phyloP scores from a whole-genome alignment of 1,140 invertebrate species.

The Sminthurinus signatus region DNA sequence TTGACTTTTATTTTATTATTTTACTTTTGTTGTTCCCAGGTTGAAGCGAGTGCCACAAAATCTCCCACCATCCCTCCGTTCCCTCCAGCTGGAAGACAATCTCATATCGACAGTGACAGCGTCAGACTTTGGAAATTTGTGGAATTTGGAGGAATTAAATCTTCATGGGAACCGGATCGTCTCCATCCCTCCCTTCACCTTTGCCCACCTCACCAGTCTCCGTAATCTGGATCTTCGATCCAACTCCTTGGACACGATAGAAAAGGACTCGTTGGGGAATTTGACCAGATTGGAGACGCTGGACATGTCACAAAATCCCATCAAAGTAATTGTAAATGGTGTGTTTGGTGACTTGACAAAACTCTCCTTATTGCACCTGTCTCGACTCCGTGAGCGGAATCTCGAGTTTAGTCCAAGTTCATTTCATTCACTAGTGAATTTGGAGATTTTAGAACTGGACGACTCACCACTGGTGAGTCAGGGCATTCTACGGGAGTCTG shows the following conservation, averaged over 20 bases:
- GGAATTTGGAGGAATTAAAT: constrained; percentile 61
- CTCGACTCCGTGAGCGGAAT: constrained; percentile 54
- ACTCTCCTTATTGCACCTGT: constrained; percentile 60
- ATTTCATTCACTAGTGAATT: constrained; percentile 56
- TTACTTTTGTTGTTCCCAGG: constrained; percentile 15
- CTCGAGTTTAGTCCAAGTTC: constrained; percentile 47
- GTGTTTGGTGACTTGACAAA: constrained; percentile 59
- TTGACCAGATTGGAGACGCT: constrained; percentile 51
- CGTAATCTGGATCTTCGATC: constrained; percentile 49
- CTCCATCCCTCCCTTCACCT: constrained; percentile 58
- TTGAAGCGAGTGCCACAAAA: constrained; percentile 59
- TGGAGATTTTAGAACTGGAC: constrained; percentile 65
- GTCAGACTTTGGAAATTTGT: constrained; percentile 62
- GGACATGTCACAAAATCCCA: constrained; percentile 69
- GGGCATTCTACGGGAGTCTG: constrained; percentile 58
- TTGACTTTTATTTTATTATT: too few relatives aligned
- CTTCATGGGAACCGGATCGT: constrained; percentile 60
- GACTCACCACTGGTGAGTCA: constrained; percentile 62
- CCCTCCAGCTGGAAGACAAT: constrained; percentile 60
- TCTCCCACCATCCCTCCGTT: constrained; percentile 56
- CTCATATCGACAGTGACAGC: constrained; percentile 57
- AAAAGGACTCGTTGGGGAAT: constrained; percentile 44
- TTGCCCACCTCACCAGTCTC: constrained; percentile 59
- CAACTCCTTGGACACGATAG: constrained; percentile 47
- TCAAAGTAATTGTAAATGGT: constrained; percentile 58